Percentiles rank a stretch among this genome's conserved stretches.
Conservation (phyloP, 1,140 invertebrate species). For the Conopomorpha cramerella region DNA sequence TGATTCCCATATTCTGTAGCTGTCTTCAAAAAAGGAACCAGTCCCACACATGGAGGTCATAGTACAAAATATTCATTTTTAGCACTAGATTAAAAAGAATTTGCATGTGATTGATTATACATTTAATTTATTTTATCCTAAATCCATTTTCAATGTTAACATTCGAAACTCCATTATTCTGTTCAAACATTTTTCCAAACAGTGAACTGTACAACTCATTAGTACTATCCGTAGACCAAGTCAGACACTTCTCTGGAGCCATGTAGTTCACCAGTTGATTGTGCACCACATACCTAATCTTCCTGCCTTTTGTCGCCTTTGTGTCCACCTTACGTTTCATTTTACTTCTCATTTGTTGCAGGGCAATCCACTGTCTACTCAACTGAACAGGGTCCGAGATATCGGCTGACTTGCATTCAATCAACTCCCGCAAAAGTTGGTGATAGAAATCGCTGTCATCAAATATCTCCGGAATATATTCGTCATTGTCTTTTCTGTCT, state of each 20-base stretch:
- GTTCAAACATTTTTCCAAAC: constrained; percentile 72
- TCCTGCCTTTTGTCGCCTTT: constrained; percentile 89
- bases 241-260: constrained; percentile 74
- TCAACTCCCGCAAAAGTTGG: constrained; percentile 86
- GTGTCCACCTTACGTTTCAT: constrained; percentile 91
- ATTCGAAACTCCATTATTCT: constrained; percentile 41
- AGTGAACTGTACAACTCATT: constrained; percentile 82
- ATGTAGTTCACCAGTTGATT: constrained; percentile 93
- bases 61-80: too few relatives aligned
- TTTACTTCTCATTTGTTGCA: constrained; percentile 88
- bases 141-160: constrained; percentile 29
- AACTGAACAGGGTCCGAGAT: constrained; percentile 81
- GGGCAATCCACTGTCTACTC: constrained; percentile 83
- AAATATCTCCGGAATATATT: constrained; percentile 85
- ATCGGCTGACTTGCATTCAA: constrained; percentile 86
- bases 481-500: constrained; percentile 57
- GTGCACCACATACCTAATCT: constrained; percentile 88
- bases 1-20: too few relatives aligned
- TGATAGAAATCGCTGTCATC: constrained; percentile 98
- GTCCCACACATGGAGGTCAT: too few relatives aligned
- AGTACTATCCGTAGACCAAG: constrained; percentile 79
- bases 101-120: too few relatives aligned
- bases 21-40: too few relatives aligned
- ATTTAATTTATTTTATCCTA: too few relatives aligned
- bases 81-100: too few relatives aligned